phyloP scores from a whole-genome alignment of 2,113 vertebrate genomes.

The Petromus typicus region DNA sequence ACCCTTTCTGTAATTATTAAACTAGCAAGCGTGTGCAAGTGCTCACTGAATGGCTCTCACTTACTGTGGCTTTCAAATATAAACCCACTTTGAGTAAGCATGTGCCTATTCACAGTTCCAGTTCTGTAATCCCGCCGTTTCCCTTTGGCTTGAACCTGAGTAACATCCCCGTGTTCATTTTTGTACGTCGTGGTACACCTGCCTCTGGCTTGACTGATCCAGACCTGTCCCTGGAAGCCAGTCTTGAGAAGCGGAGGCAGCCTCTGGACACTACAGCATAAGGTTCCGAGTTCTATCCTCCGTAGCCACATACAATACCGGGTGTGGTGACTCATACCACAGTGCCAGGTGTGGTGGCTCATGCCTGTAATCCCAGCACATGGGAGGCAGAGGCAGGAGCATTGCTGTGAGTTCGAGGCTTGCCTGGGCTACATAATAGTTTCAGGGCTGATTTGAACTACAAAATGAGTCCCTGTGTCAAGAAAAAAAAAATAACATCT shows the following conservation, averaged over 20 bases:
- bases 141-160: neutral
- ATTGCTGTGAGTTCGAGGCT: no score
- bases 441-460: neutral
- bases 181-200: neutral
- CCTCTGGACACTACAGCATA: neutral
- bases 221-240: neutral
- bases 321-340: no score
- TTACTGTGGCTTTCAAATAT: neutral
- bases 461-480: no score
- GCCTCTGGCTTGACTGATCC: neutral
- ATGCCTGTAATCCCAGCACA: no score
- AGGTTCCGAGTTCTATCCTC: no score
- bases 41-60: no score
- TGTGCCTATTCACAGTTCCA: neutral
- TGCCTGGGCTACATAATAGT: no score
- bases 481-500: neutral
- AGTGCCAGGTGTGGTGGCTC: no score
- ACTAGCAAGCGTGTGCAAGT: neutral
- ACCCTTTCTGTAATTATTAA: neutral
- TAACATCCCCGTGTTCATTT: neutral
- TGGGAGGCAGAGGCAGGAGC: no score
- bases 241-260: neutral
- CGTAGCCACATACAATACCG: no score
- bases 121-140: neutral
- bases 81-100: neutral